Conservation (phyloP, 1,140 invertebrate genomes). For the Phortica variegata region DNA sequence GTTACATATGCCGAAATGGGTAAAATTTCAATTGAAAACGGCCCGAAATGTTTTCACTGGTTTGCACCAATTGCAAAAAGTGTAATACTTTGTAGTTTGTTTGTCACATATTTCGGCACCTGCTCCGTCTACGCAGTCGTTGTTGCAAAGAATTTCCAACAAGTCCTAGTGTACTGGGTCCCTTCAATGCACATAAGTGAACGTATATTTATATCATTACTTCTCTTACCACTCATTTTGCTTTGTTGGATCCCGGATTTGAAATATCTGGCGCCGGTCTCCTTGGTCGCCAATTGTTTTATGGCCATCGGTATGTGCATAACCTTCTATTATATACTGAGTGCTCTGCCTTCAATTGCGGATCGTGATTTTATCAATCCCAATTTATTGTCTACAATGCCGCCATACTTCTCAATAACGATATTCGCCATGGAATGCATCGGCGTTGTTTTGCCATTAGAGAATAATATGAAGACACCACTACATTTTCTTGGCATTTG, state of each 20-base stretch:
- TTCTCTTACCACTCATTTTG: conserved; percentile 71
- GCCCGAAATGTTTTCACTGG: conserved; percentile 66
- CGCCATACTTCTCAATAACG: conserved; percentile 69
- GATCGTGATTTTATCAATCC: conserved; percentile 55
- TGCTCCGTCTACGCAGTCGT: conserved; percentile 83
- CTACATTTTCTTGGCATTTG: conserved; percentile 77
- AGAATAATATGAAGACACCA: conserved; percentile 87
- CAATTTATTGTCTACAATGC: conserved; percentile 64
- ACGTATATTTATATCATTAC: conserved; percentile 62
- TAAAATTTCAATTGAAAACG: conserved; percentile 70
- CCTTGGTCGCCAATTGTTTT: conserved; percentile 78
- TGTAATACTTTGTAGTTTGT: conserved; percentile 65
- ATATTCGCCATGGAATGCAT: conserved; percentile 87
- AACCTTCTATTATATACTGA: conserved; percentile 72
- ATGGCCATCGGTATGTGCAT: conserved; percentile 76
- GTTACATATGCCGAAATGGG: conserved; percentile 80
- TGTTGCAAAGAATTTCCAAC: conserved; percentile 71
- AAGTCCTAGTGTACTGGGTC: conserved; percentile 64
- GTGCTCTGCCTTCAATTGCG: conserved; percentile 60
- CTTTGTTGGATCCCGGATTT: conserved; percentile 77
- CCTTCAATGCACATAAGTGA: conserved; percentile 50
- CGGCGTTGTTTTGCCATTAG: conserved; percentile 84
- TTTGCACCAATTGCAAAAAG: conserved; percentile 68
- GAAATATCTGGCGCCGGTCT: conserved; percentile 78
- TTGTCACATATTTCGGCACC: conserved; percentile 78